Base-by-base conservation (phyloP, 2,888 invertebrate species). In the Spodoptera picta region DNA sequence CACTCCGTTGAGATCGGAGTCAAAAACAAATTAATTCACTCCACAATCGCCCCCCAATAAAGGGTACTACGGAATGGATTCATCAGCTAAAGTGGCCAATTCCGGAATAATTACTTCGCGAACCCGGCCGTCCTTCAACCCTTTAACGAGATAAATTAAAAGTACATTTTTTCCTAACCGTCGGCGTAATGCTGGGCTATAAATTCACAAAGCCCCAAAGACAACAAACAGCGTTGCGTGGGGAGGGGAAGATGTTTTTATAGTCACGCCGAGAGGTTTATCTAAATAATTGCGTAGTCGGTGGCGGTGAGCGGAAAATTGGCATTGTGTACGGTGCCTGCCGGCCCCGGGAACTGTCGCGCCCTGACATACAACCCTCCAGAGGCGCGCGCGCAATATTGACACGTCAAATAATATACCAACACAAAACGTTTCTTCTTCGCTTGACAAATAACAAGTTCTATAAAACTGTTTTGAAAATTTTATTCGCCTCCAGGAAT, bases 91-190 rank as follows among this genome's bases (percentile, higher is more conserved):
- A 94, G 94, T 94, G 94, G 93, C 92, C 94, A 94, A 94, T 94
- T 94, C 87, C 87, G 90, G 92, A 92, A 92, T 93, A 94, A 94
- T 94, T 94, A 94, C 94, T 94, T 87, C 92, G 92, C 92, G 90
- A 90, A 91, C 92, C 93, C 88, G 86, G 86, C 87, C 92, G 93
- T 93, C 91, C 92, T 90, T 94, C 93, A 94, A 94, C 94, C 94
- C 94, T 94, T 94, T 94, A 94, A 94, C 93, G 93, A 94, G 94
- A 94, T 93, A 94, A 94, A 94, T 94, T 94, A 94, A 94, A 94
- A 94, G 94, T 93, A 93, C 92, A 93, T 94, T 94, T 94, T 94
- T 94, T 94, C 90, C 90, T 90, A 93, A 94, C 93, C 92, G 89
- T 87, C 87, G 87, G 88, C 84, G 84, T 94, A 94, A 94, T 92